Conservation (phyloP, 2,888 invertebrate genomes). For the Spodoptera picta region DNA sequence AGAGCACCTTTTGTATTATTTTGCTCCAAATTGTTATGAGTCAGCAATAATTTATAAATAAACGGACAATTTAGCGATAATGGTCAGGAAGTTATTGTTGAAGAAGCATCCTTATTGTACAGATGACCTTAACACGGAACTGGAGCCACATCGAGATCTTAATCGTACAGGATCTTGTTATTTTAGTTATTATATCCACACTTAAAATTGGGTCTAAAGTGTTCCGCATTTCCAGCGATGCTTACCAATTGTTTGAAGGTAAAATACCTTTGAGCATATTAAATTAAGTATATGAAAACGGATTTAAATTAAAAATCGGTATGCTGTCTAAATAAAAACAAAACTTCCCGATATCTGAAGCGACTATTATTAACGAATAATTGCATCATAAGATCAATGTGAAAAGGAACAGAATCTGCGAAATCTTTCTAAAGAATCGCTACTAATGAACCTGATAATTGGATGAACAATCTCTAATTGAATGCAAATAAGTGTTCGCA, state of each 20-base stretch:
- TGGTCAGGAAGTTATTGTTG: constrained; percentile 59
- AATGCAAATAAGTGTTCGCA: constrained; percentile 47
- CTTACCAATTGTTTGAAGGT: constrained; percentile 27
- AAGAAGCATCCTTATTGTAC: constrained; percentile 73
- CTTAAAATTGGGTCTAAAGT: constrained; percentile 40
- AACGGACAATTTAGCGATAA: constrained; percentile 44
- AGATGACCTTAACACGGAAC: constrained; percentile 77
- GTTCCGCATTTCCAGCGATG: constrained; percentile 47
- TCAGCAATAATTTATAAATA: constrained; percentile 49
- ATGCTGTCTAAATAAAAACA: not conserved
- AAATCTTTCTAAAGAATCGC: constrained; percentile 19
- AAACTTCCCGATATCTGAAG: constrained; percentile 8
- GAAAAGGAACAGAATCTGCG: constrained; percentile 10
- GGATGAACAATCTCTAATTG: constrained; percentile 42
- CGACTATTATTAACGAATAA: not conserved
- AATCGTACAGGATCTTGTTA: constrained; percentile 66
- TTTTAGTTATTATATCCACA: constrained; percentile 54
- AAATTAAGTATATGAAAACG: constrained; percentile 4
- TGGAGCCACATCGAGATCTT: constrained; percentile 64
- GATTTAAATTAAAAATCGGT: not conserved
- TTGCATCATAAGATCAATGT: not conserved
- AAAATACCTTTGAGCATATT: constrained; percentile 2
- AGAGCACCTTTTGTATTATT: constrained; percentile 44
- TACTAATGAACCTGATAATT: constrained; percentile 31
- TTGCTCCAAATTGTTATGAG: constrained; percentile 53